Percentiles rank a stretch among this genome's conserved stretches.
phyloP scores from a whole-genome alignment of 2,888 invertebrate genomes.

The Oeneis ivallda region DNA sequence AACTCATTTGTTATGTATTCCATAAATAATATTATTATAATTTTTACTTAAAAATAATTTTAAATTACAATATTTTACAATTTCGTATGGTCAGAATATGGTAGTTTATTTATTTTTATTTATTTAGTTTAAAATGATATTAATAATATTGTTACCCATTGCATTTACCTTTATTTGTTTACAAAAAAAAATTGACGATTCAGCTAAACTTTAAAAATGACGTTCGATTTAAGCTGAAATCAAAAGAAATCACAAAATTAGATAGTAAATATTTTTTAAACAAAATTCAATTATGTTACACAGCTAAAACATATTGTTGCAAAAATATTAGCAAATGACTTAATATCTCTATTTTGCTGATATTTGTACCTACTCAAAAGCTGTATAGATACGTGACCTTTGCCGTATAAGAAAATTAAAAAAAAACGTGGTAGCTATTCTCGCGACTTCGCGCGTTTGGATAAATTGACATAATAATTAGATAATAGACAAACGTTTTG shows the following conservation, averaged over 20 bases:
- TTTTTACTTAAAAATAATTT: too few relatives aligned
- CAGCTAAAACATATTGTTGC: conserved; percentile 1
- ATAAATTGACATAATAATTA: conserved; percentile 25
- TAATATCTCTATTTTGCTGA: background rate
- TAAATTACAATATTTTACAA: too few relatives aligned
- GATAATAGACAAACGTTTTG: conserved; percentile 30
- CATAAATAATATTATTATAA: too few relatives aligned
- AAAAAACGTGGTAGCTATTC: conserved; percentile 32
- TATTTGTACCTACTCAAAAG: conserved; percentile 1
- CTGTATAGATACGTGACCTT: conserved; percentile 7
- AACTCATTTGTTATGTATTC: too few relatives aligned
- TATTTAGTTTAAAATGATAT: too few relatives aligned
- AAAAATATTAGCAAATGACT: conserved; percentile 1
- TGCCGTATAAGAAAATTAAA: background rate
- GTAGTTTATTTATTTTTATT: too few relatives aligned
- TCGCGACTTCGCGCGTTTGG: conserved; percentile 21
- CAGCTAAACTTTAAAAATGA: conserved; percentile 1
- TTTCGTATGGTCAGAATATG: too few relatives aligned
- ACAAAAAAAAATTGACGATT: background rate
- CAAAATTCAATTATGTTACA: background rate
- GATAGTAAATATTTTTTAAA: background rate
- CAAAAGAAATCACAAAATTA: conserved; percentile 3
- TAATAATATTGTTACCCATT: too few relatives aligned
- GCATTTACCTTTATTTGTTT: background rate
- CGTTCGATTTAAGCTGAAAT: background rate